A percentile compares a stretch with the other conserved stretches of the same genome.
These are phyloP conservation scores for Dissostichus mawsoni DNA, from an alignment of 2,113 vertebrate species.

Conservation along the genomic window DNA sequence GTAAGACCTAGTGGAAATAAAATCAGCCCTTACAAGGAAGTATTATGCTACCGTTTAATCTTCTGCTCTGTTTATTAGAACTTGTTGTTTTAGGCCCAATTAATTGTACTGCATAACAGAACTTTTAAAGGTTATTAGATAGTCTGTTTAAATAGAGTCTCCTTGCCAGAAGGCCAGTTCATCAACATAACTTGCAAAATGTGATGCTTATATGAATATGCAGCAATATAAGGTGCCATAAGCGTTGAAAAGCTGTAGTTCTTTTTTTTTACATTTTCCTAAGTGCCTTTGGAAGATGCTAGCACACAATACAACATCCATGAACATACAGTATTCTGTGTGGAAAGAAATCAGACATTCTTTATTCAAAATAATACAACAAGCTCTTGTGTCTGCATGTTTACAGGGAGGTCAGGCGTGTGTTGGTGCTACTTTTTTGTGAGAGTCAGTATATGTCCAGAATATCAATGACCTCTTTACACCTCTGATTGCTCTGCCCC, in stretches of 20 bases:
- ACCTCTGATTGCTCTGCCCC: slow-evolving; percentile 41
- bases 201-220: not conserved
- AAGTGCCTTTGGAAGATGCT: not conserved
- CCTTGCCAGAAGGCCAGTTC: slow-evolving; percentile 6
- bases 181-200: slow-evolving; percentile 1
- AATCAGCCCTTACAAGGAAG: not conserved
- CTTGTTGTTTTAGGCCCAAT: not conserved
- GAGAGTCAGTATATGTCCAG: slow-evolving; percentile 20
- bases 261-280: not conserved
- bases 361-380: not conserved
- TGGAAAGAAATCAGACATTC: not conserved
- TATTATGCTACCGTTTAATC: slow-evolving; percentile 2
- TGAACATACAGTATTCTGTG: not conserved
- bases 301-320: not conserved
- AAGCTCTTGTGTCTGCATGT: slow-evolving; percentile 7
- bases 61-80: slow-evolving; percentile 25
- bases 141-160: slow-evolving; percentile 8
- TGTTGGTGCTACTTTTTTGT: slow-evolving; percentile 19
- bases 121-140: no score
- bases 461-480: slow-evolving; percentile 55
- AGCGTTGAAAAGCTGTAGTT: not conserved
- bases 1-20: slow-evolving; percentile 12
- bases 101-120: slow-evolving; percentile 2
- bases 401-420: not conserved
- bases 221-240: not conserved